Base-by-base conservation (phyloP, 2,113 vertebrate species). In the Stomatorhinus ivindoensis region DNA sequence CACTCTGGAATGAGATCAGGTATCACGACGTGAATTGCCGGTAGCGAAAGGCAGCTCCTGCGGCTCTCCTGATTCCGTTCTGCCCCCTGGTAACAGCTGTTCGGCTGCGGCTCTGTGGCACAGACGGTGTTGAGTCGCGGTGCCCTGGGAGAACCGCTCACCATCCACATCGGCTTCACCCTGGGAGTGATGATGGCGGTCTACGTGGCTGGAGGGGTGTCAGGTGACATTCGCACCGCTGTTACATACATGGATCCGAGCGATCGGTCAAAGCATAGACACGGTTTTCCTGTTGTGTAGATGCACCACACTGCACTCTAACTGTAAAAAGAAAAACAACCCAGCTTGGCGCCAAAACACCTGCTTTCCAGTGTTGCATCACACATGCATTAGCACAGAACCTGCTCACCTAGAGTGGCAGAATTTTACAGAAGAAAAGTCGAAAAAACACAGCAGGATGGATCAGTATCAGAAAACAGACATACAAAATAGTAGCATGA, bases 101-200 rank as follows among this genome's bases (percentile, higher is more conserved):
- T 99, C 73, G 98, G 98, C 90, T 99, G 98, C 51, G 97, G 98
- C 39, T 97, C 95, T 44, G 95, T 98, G 90, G 98, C 96, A 27
- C 98, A 99, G 94, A 91, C 95, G 1, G 95, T 98, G 88, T 96
- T 99, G 46, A 99, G 98, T 91, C 93, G 95, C 89, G 97, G 97
- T 51, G 35, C 1, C 4, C 84, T 94, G 0, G 98, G 97, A 7
- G 96, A 97, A 61, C 89, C 95, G 2, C 21, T 97, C 89, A 97
- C 96, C 7, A 88, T 96, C 90, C 94, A 97, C 0, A 58, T 97
- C 80, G 98, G 98, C 51, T 99, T 99, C 94, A 95, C 97, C 47
- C 93, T 96, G 91, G 97, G 97, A 51, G 96, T 99, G 87, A 96
- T 95, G 90, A 94, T 98, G 92, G 98, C 97, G 0, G 93, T 98